phyloP scores from a whole-genome alignment of 2,113 vertebrate genomes.

The Hymenochirus boettgeri region DNA sequence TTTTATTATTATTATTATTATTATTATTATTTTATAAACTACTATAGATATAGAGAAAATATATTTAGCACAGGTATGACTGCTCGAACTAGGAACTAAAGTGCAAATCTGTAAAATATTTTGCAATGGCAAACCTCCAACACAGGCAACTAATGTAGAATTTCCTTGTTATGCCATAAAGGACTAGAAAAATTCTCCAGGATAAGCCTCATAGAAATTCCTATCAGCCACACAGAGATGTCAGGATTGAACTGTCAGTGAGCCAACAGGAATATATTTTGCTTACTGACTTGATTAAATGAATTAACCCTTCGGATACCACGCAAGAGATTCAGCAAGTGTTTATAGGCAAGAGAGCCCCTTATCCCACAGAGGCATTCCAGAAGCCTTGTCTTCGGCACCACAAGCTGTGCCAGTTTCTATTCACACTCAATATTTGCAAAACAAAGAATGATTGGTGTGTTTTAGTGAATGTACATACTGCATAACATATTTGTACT shows the following conservation, averaged over 20 bases:
- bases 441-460: constrained; percentile 14
- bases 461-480: constrained; percentile 1
- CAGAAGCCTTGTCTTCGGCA: background rate
- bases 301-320: constrained; percentile 3
- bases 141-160: background rate
- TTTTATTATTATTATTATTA: too few species aligned
- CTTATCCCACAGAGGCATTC: too few species aligned
- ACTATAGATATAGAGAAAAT: too few species aligned
- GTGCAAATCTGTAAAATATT: too few species aligned
- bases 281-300: constrained; percentile 13
- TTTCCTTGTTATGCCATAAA: background rate
- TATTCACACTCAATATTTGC: constrained; percentile 20
- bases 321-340: background rate
- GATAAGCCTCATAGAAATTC: constrained; percentile 45
- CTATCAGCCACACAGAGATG: constrained; percentile 39
- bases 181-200: constrained; percentile 16
- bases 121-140: background rate
- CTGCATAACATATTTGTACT: constrained; percentile 16
- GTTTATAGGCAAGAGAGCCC: background rate
- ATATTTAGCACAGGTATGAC: too few species aligned
- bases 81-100: too few species aligned
- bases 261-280: constrained; percentile 33
- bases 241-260: constrained; percentile 33
- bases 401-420: background rate
- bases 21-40: too few species aligned